Conservation (phyloP, 2,888 invertebrate genomes). For the Catocala nupta region DNA sequence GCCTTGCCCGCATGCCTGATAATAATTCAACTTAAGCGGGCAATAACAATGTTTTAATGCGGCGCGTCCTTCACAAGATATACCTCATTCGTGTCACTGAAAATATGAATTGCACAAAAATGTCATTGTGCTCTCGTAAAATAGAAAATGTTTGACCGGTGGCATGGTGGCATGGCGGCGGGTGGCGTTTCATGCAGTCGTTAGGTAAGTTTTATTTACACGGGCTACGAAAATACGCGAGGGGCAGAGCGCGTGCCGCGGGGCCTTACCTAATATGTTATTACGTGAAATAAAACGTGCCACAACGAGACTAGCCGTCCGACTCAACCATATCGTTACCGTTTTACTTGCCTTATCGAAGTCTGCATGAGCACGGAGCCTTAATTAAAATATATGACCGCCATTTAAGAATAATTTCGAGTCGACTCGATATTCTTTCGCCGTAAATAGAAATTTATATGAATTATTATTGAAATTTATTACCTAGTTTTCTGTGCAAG, state of each 20-base stretch:
- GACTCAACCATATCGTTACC: slow-evolving; percentile 62
- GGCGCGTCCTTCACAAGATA: not conserved
- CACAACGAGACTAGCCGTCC: slow-evolving; percentile 60
- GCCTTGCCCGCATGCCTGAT: too few species aligned
- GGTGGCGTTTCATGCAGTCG: slow-evolving; percentile 67
- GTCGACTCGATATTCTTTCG: slow-evolving; percentile 66
- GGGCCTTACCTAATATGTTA: slow-evolving; percentile 78
- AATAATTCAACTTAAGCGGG: too few species aligned
- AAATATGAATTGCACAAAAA: slow-evolving; percentile 36
- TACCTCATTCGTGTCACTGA: not conserved
- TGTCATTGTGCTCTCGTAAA: slow-evolving; percentile 54
- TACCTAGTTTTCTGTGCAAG: slow-evolving; percentile 25
- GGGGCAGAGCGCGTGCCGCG: slow-evolving; percentile 63
- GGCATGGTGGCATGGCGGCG: slow-evolving; percentile 23
- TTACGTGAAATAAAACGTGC: slow-evolving; percentile 82
- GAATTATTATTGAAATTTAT: slow-evolving; percentile 67
- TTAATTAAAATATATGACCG: slow-evolving; percentile 83
- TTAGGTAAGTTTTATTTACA: slow-evolving; percentile 79
- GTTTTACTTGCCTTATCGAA: slow-evolving; percentile 73
- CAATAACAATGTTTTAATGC: too few species aligned
- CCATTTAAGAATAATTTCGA: slow-evolving; percentile 77
- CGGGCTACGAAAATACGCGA: slow-evolving; percentile 67
- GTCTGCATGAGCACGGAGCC: slow-evolving; percentile 73
- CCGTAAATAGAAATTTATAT: slow-evolving; percentile 71
- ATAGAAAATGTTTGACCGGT: slow-evolving; percentile 50